Evolutionary conservation across 2,113 vertebrate species (phyloP).

Genomic region (Ceyx margarethae): DNA sequence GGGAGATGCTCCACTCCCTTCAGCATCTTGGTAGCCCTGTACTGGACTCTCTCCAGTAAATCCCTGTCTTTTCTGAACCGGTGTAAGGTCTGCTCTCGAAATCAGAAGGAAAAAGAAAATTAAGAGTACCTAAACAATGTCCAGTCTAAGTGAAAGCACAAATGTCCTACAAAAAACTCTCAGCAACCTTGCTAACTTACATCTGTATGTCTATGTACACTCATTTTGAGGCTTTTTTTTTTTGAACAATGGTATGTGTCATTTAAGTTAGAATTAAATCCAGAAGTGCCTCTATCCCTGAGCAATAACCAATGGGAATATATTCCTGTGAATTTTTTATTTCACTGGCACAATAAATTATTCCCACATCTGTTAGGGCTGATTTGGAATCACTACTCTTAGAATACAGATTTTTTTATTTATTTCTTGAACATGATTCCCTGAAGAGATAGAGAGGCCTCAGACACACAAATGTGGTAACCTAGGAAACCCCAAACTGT

Average conservation of each 20-base stretch:
- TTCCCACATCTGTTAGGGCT: constrained; percentile 38
- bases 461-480: background rate
- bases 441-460: background rate
- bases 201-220: background rate
- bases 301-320: constrained; percentile 50
- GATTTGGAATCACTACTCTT: constrained; percentile 21
- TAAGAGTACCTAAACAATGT: background rate
- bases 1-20: too few relatives aligned
- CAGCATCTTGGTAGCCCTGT: too few relatives aligned
- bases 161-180: background rate
- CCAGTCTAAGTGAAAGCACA: background rate
- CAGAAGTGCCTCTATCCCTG: background rate
- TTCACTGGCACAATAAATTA: constrained; percentile 40
- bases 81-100: background rate
- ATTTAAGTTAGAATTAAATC: background rate
- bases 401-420: constrained; percentile 10
- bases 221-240: background rate
- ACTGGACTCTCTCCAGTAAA: too few relatives aligned
- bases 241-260: background rate
- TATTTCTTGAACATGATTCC: background rate
- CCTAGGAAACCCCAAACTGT: background rate
- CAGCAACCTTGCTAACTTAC: background rate
- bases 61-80: too few relatives aligned
- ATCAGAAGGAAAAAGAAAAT: background rate
- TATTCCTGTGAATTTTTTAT: constrained; percentile 44